phyloP scores from a whole-genome alignment of 2,888 invertebrate genomes.

The Caenorhabditis sp. region DNA sequence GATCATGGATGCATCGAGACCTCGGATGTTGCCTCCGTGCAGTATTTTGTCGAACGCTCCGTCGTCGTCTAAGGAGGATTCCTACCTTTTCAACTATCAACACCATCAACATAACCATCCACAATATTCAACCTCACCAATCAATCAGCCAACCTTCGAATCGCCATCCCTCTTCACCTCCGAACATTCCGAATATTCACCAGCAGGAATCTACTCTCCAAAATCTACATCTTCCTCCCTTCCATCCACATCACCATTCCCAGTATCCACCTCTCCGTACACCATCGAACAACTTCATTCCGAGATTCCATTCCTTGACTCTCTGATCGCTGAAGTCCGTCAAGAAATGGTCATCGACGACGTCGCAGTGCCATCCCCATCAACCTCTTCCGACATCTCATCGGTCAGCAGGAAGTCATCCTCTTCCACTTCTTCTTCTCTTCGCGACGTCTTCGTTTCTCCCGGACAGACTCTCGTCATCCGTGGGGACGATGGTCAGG shows the following conservation, averaged over 20 bases:
- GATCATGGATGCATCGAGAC: constrained; percentile 47
- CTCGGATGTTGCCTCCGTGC: constrained; percentile 58
- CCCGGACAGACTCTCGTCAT: constrained; percentile 66
- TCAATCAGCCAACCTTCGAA: constrained; percentile 40
- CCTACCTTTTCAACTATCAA: constrained; percentile 34
- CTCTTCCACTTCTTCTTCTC: constrained; percentile 33
- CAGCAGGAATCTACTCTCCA: constrained; percentile 40
- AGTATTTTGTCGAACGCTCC: constrained; percentile 57
- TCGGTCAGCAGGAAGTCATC: constrained; percentile 59
- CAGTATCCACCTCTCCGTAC: constrained; percentile 30
- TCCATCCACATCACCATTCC: constrained; percentile 47
- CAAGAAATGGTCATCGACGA: constrained; percentile 68
- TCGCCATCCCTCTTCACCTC: constrained; percentile 50
- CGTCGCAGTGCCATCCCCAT: constrained; percentile 56
- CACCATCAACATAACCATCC: constrained; percentile 36
- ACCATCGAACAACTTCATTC: constrained; percentile 28
- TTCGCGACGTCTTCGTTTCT: constrained; percentile 45
- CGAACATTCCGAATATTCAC: constrained; percentile 52
- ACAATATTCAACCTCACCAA: constrained; percentile 27
- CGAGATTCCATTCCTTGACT: constrained; percentile 74
- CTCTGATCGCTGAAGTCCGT: constrained; percentile 78
- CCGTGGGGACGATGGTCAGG: constrained; percentile 70
- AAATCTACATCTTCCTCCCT: constrained; percentile 39
- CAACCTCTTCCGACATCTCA: constrained; percentile 56
- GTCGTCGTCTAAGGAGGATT: constrained; percentile 54